Base-by-base conservation (phyloP, 2,888 invertebrate species). In the Liopterus haemorrhoidalis region DNA sequence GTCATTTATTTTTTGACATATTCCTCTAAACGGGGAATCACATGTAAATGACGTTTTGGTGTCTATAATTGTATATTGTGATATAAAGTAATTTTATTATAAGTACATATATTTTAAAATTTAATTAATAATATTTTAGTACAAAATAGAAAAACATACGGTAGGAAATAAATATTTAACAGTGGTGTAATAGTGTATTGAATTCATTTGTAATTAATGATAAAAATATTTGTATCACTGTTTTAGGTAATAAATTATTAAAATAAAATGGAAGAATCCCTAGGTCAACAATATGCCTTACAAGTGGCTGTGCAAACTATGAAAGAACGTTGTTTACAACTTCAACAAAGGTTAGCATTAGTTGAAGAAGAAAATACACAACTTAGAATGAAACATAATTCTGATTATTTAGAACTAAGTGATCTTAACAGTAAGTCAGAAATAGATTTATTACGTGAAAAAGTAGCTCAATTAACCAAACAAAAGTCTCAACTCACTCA, bases 241-340 rank as follows among this genome's bases (percentile, higher is more conserved):
- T 25, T 25, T 25, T 12, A 25, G 25, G 12, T n/a, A 3, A 25
- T 11, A 25, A 25, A 25, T 3, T 25, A 25, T n/a, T 4, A 3
- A 25, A 20, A 21, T 31, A 45, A 27, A 50, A 65, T 65, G 64
- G 64, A 64, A 22, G 65, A 65, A 46, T 57, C 58, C 25, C 48
- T 56, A 30, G 63, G 64, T 58, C 43, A 66, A 37, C 70, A 77
- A 31, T 75, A 76, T 64, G 83, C 83, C 3, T 70, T 85, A 46
- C 79, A 83, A 67, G 73, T 87, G 46, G 88, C 88, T 2, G 71
- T 88, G 48, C 81, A 85, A 63, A 88, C 86, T 8, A 81, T 89
- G 77, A 79, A 85, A 63, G 88, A 89, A 65, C 72, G 88, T 38
- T 89, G 88, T 67, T 76, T 82, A 60, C 74, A 81, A 44, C 69